These are phyloP conservation scores for Sardina pilchardus DNA, from an alignment of 2,113 vertebrate species.

Conservation along the genomic window DNA sequence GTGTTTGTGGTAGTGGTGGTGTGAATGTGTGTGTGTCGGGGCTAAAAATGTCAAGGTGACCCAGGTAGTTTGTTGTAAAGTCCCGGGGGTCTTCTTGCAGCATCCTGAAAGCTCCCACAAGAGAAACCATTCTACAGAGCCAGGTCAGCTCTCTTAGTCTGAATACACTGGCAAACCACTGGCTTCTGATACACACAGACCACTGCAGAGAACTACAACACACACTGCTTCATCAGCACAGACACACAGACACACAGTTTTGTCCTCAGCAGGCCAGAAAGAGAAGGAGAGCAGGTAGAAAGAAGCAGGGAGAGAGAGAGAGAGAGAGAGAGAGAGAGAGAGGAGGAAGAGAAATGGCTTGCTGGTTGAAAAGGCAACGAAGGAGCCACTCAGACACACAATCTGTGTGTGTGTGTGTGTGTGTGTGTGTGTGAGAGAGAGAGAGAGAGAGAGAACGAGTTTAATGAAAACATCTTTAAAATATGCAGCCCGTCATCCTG, in stretches of 20 bases:
- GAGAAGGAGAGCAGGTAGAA: background rate
- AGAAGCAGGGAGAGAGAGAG: conserved; percentile 19
- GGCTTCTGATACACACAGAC: conserved; percentile 46
- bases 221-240: conserved; percentile 50
- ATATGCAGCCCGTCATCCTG: background rate
- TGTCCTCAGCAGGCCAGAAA: background rate
- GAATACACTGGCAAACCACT: conserved; percentile 45
- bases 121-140: conserved; percentile 72
- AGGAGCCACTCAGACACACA: background rate
- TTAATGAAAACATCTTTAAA: background rate
- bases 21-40: background rate
- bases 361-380: no score
- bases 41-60: conserved; percentile 61
- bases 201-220: conserved; percentile 37
- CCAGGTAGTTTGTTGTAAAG: conserved; percentile 45
- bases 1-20: background rate
- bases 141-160: conserved; percentile 62
- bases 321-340: background rate
- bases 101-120: conserved; percentile 51
- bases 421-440: no score
- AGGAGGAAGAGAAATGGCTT: background rate
- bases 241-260: conserved; percentile 18
- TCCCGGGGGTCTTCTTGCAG: conserved; percentile 25
- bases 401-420: no score
- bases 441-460: no score